These are phyloP conservation scores for Sylvicapra grimmia DNA, from an alignment of 2,113 vertebrate genomes.

Conservation along the genomic window DNA sequence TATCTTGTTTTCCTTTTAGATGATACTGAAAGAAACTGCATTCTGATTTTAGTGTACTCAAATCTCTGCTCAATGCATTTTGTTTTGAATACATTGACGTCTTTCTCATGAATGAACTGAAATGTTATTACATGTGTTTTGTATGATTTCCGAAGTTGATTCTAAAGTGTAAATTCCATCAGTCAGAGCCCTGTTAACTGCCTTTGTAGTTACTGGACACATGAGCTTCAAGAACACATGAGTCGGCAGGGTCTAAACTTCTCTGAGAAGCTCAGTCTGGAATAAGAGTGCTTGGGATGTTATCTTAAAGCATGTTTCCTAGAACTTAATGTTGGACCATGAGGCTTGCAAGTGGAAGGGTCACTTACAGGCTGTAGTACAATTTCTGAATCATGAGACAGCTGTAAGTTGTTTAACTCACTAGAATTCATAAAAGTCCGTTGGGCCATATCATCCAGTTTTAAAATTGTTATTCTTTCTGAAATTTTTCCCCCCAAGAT, in stretches of 20 bases:
- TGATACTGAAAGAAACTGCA: neutral
- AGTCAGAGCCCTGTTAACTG: neutral
- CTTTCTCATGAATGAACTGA: conserved; percentile 20
- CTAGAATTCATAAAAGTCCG: neutral
- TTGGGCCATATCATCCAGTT: neutral
- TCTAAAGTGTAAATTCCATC: conserved; percentile 18
- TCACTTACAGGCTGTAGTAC: neutral
- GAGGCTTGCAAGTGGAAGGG: neutral
- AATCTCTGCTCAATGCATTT: neutral
- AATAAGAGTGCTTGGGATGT: neutral
- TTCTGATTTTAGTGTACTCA: conserved; percentile 16
- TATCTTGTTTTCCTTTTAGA: conserved; percentile 16
- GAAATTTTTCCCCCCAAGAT: neutral
- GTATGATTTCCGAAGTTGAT: neutral
- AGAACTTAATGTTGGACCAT: neutral
- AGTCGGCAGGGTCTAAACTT: neutral
- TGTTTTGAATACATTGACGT: neutral
- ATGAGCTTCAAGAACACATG: neutral
- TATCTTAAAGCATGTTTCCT: neutral
- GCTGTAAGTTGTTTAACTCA: neutral
- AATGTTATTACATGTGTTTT: neutral
- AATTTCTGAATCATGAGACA: neutral
- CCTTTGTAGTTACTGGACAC: neutral
- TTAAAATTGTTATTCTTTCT: conserved; percentile 3
- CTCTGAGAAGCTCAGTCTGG: neutral